Evolutionary conservation across 2,113 vertebrate genomes (phyloP).

Genomic region (Antigone vipio): DNA sequence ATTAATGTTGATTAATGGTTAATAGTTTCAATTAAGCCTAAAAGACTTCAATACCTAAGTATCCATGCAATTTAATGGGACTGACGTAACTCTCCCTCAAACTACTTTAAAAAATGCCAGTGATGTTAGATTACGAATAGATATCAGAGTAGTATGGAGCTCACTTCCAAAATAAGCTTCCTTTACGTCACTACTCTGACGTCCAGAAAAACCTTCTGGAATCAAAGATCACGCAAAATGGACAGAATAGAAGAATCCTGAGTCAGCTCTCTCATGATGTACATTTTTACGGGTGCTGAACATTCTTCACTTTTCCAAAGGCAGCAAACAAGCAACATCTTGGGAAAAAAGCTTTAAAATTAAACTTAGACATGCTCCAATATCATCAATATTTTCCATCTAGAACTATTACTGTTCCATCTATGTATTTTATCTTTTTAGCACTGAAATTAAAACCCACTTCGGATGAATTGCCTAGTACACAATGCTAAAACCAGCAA

Average conservation of each 20-base stretch:
- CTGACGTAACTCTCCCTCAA: not conserved
- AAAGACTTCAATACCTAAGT: not conserved
- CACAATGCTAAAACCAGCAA: not conserved
- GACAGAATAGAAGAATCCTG: not conserved
- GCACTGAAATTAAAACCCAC: not conserved
- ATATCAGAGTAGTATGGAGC: rapidly evolving
- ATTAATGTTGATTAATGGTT: not conserved
- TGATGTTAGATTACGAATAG: not conserved
- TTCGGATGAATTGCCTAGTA: not conserved
- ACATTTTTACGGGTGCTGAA: not conserved
- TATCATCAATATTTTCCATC: not conserved
- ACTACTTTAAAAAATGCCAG: not conserved
- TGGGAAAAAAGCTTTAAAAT: not conserved
- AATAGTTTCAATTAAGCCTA: not conserved
- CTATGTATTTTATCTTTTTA: not conserved
- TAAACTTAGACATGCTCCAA: not conserved
- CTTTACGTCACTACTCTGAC: not conserved
- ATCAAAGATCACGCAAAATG: not conserved
- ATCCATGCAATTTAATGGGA: not conserved
- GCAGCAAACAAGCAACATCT: not conserved
- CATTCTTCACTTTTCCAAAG: not conserved
- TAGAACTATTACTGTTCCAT: not conserved
- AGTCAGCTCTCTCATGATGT: not conserved
- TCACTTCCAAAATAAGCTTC: not conserved
- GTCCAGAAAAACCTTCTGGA: not conserved